These are phyloP conservation scores for Parazoanthus swiftii DNA, from an alignment of 92 coral and sea anemone species.

Conservation along the genomic window DNA sequence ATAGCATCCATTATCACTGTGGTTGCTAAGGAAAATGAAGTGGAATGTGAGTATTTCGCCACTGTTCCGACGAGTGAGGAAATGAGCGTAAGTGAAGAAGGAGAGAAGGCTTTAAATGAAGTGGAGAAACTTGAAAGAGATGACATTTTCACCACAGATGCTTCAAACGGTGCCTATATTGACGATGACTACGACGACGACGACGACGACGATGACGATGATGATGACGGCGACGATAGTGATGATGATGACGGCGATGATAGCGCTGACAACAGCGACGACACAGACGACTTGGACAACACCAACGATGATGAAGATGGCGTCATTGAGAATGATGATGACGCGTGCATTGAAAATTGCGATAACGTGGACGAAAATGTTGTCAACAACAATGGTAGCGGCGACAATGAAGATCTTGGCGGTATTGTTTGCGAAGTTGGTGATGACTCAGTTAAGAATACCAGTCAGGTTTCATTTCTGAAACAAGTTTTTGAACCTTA, in stretches of 20 bases:
- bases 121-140: neutral
- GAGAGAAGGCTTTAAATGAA: neutral
- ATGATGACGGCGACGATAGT: neutral
- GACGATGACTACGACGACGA: neutral
- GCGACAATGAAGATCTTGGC: neutral
- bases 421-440: neutral
- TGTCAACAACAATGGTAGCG: neutral
- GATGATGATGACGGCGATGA: neutral
- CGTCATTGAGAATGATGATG: neutral
- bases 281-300: neutral
- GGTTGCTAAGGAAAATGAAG: slow-evolving; percentile 27
- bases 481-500: neutral
- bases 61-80: neutral
- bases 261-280: slow-evolving; percentile 11
- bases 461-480: neutral
- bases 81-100: neutral
- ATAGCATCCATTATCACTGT: slow-evolving; percentile 1
- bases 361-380: neutral
- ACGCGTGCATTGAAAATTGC: slow-evolving; percentile 4
- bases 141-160: neutral
- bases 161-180: neutral
- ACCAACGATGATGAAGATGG: neutral
- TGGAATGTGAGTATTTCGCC: neutral
- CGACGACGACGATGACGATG: neutral
- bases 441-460: neutral